Conservation (phyloP, 1,140 invertebrate genomes). For the Pogonus chalceus region DNA sequence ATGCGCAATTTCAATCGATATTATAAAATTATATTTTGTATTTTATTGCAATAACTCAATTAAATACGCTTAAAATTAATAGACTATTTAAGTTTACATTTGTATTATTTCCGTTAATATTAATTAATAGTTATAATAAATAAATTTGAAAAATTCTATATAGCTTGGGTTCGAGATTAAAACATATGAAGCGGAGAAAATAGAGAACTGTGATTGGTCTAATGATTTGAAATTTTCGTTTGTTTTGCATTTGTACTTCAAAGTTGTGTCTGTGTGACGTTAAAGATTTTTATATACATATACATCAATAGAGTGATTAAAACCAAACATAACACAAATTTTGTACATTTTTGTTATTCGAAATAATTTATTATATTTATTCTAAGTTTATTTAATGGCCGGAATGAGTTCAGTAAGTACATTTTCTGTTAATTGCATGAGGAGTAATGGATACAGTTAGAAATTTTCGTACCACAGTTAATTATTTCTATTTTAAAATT, state of each 20-base stretch:
- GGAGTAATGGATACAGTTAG: too few relatives aligned
- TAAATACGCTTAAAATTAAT: too few relatives aligned
- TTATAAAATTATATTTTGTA: too few relatives aligned
- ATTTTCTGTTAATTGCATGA: background rate
- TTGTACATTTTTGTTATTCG: background rate
- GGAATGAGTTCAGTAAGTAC: conserved; percentile 14
- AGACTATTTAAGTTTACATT: too few relatives aligned
- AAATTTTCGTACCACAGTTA: too few relatives aligned
- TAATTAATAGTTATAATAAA: too few relatives aligned
- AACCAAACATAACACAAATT: background rate
- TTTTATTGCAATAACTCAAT: too few relatives aligned
- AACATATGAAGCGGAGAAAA: background rate
- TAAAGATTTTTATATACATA: conserved; percentile 28
- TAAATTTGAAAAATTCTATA: too few relatives aligned
- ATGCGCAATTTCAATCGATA: too few relatives aligned
- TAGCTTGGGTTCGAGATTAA: background rate
- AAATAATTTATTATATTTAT: conserved; percentile 8
- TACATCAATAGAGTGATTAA: background rate
- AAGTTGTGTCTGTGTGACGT: conserved; percentile 34
- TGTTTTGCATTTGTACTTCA: conserved; percentile 10
- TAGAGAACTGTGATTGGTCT: conserved; percentile 21
- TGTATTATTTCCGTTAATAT: too few relatives aligned
- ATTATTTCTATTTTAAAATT: too few relatives aligned
- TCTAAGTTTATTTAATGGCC: conserved; percentile 5
- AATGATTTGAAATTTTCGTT: conserved; percentile 21